These are phyloP conservation scores for Allochrocebus solatus DNA, from an alignment of 2,797 vertebrate species.

Conservation along the genomic window DNA sequence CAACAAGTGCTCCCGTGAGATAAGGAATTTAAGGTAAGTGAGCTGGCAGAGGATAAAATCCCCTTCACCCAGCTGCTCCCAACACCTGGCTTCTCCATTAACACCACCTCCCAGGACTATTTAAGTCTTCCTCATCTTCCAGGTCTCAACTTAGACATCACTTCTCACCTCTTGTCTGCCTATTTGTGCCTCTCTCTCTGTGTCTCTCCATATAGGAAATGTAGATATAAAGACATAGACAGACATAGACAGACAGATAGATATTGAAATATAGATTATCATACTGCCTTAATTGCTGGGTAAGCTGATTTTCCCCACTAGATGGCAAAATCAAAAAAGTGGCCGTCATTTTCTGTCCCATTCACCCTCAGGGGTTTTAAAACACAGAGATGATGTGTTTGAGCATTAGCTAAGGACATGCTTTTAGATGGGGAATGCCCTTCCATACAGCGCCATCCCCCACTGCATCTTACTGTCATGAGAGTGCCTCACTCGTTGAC, in stretches of 20 bases:
- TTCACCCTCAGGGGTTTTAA: neutral
- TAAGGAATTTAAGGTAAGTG: neutral
- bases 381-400: neutral
- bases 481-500: neutral
- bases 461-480: neutral
- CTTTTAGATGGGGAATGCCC: neutral
- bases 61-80: neutral
- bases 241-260: neutral
- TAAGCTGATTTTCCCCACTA: neutral
- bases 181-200: neutral
- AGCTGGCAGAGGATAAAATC: neutral
- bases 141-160: neutral
- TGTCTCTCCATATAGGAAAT: neutral
- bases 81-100: neutral
- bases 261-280: neutral
- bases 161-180: neutral
- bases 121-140: neutral
- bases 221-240: neutral
- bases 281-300: neutral
- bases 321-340: neutral
- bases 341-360: neutral
- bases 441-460: neutral
- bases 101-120: neutral
- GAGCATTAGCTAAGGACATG: neutral
- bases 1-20: neutral